Evolutionary conservation across 2,797 vertebrate genomes (phyloP), one percentile per base, ranked within the genome.

Genomic region (Pipistrellus kuhlii): DNA sequence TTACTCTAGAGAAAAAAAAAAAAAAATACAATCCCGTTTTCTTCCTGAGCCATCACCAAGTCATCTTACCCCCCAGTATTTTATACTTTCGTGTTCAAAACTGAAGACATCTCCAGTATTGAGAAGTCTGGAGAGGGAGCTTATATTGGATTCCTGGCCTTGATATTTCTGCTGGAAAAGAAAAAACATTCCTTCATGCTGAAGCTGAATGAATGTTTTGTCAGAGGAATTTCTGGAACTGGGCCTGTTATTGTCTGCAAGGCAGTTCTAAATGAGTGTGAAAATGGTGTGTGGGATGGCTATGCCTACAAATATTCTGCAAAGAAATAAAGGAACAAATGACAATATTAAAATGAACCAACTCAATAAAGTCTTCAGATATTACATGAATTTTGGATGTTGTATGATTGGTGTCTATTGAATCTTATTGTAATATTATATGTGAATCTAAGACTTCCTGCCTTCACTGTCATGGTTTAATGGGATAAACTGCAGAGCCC

Each of bases 271-370:
- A 25, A 90, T 14, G 32, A 85, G 80, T 62, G 51, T 8, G 81
- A 59, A 68, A 51, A 48, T 75, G 55, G 21, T 11, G 11, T 82
- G 6, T 87, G 51, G 32, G 30, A 35, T 85, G 46, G 46, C 14
- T 35, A 35, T 64, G 55, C 14, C 25, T 82, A 93, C 41, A 91
- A 13, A 68, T 85, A 84, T 6, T 23, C 20, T 77, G 20, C 51
- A 90, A 91, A 81, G 62, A 90, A 57, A 64, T 62, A 55, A 88
- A 88, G 18, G 32, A 77, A 38, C 48, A 93, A 87, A 81, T 85
- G 81, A 13, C 8, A 68, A 5, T 30, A 38, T 88, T 68, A 55
- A 86, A 85, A 44, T 51, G 30, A 81, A 85, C 25, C 8, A 48
- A 59, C 3, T 51, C 55, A 88, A 4, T 41, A 48, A 83, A n/a